Conservation (phyloP, 2,113 vertebrate genomes). For the Toxostoma redivivum region DNA sequence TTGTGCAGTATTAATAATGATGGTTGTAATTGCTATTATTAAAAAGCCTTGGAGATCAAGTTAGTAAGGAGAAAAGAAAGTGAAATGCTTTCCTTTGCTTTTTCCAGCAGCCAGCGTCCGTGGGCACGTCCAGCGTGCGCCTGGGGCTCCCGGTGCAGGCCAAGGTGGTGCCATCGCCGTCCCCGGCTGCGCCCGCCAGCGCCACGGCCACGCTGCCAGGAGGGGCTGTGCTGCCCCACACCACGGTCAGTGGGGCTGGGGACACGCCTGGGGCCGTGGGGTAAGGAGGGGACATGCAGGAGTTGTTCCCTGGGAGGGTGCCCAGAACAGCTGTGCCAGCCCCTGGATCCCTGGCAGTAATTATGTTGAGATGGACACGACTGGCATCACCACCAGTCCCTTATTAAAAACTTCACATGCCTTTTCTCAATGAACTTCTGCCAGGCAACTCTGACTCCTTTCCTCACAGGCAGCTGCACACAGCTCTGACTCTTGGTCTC, state of each 20-base stretch:
- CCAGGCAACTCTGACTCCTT: too few relatives aligned
- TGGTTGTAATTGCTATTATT: not conserved
- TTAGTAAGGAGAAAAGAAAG: not conserved
- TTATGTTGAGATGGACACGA: too few relatives aligned
- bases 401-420: too few relatives aligned
- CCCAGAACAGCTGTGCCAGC: not conserved
- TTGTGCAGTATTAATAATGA: not conserved
- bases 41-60: not conserved
- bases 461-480: too few relatives aligned
- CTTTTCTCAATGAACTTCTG: too few relatives aligned
- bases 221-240: slow-evolving; percentile 57
- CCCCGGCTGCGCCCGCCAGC: slow-evolving; percentile 59
- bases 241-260: slow-evolving; percentile 30
- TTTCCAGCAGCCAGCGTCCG: not conserved
- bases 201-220: slow-evolving; percentile 63
- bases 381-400: too few relatives aligned
- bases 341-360: not conserved
- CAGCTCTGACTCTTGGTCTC: too few relatives aligned
- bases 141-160: slow-evolving; percentile 61
- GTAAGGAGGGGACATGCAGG: rapidly evolving
- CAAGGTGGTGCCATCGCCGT: slow-evolving; percentile 74
- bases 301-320: too few relatives aligned
- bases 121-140: slow-evolving; percentile 26
- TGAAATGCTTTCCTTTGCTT: not conserved
- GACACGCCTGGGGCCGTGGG: rapidly evolving